Conservation (phyloP, 23 tunicate genomes). For the Styela clava region DNA sequence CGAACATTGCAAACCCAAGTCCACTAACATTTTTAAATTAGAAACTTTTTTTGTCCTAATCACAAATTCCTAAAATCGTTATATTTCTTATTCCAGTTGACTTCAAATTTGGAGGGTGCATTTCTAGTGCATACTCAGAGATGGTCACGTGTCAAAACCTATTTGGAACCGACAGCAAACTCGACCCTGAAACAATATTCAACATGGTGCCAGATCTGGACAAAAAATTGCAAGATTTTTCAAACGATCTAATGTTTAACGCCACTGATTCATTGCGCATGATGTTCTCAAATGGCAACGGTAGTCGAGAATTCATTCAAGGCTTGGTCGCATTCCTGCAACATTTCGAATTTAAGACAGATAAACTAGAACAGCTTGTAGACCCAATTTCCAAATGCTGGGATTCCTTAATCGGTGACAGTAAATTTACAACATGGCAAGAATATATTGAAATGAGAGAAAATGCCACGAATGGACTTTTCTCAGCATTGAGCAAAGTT, state of each 20-base stretch:
- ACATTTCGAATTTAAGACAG: not conserved
- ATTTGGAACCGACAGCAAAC: not conserved
- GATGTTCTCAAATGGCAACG: not conserved
- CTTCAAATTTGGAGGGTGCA: constrained; percentile 1
- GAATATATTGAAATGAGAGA: not conserved
- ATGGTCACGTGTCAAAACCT: not conserved
- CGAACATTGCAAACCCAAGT: too few relatives aligned
- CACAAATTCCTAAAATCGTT: too few relatives aligned
- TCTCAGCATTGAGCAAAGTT: not conserved
- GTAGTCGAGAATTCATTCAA: not conserved
- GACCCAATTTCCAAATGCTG: not conserved
- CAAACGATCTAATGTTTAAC: not conserved
- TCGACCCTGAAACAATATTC: not conserved
- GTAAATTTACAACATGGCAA: not conserved
- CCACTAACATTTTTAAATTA: too few relatives aligned
- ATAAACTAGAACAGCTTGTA: not conserved
- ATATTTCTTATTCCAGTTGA: constrained; percentile 5
- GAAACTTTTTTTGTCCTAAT: too few relatives aligned
- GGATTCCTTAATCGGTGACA: not conserved
- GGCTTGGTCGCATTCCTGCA: not conserved
- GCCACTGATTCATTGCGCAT: not conserved
- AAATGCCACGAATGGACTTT: not conserved
- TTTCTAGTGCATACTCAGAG: not conserved
- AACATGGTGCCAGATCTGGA: constrained; percentile 2
- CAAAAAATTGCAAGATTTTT: not conserved